Evolutionary conservation across 2,113 vertebrate species (phyloP).

Genomic region (Colossoma macropomum): DNA sequence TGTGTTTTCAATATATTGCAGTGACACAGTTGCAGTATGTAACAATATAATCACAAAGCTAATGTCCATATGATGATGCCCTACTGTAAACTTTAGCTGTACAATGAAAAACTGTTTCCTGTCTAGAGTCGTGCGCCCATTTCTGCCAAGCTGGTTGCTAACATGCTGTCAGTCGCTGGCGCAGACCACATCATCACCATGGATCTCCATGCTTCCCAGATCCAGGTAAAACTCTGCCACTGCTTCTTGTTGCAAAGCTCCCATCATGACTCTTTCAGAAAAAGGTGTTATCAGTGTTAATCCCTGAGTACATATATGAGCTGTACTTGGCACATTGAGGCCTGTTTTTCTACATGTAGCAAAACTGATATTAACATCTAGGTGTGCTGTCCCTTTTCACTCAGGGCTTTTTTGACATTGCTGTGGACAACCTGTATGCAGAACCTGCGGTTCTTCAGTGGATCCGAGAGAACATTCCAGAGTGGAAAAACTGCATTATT

Average conservation of each 20-base stretch:
- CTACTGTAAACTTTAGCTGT: neutral
- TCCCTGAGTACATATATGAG: neutral
- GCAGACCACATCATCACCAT: slow-evolving; percentile 99
- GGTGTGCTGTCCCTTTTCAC: neutral
- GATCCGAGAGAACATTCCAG: slow-evolving; percentile 95
- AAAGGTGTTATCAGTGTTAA: too few species aligned
- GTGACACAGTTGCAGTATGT: too few species aligned
- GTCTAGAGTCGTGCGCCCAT: slow-evolving; percentile 96
- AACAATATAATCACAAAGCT: too few species aligned
- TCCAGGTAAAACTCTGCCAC: slow-evolving; percentile 83
- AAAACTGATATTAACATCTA: neutral
- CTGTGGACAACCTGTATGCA: slow-evolving; percentile 97
- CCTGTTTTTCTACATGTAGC: too few species aligned
- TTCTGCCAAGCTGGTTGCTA: slow-evolving; percentile 97
- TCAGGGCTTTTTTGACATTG: slow-evolving; percentile 99
- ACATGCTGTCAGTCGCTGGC: slow-evolving; percentile 97
- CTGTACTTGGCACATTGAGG: neutral
- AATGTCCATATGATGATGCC: slow-evolving; percentile 48
- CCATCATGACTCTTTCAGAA: too few species aligned
- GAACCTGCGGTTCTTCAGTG: slow-evolving; percentile 97
- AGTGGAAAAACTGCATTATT: slow-evolving; percentile 96
- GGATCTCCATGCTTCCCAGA: slow-evolving; percentile 98
- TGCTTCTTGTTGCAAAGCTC: neutral
- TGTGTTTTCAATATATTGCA: too few species aligned
- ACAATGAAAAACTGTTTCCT: slow-evolving; percentile 24